Conservation (phyloP, 1,140 invertebrate species). For the Zophobas atratus region DNA sequence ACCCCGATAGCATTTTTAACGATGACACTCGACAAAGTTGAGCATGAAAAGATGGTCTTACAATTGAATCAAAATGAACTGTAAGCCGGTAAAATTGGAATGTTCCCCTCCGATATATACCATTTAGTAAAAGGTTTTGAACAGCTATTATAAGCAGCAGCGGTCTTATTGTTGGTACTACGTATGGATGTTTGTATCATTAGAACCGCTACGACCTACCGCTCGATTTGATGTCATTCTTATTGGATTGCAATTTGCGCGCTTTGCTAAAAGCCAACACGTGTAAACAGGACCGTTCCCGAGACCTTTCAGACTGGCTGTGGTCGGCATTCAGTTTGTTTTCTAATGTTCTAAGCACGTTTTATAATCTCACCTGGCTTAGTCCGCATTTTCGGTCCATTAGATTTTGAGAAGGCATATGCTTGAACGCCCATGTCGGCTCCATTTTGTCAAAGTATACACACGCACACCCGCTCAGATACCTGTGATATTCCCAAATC, state of each 20-base stretch:
- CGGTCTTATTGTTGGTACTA: conserved; percentile 43
- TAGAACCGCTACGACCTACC: conserved; percentile 44
- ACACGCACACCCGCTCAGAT: conserved; percentile 15
- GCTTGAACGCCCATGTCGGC: conserved; percentile 54
- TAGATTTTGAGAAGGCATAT: conserved; percentile 49
- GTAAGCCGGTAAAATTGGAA: conserved; percentile 41
- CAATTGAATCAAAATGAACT: conserved; percentile 39
- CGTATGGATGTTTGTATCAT: conserved; percentile 48
- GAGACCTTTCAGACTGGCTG: conserved; percentile 23
- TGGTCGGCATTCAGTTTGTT: conserved; percentile 43
- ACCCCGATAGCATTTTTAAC: conserved; percentile 26
- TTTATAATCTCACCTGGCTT: conserved; percentile 52
- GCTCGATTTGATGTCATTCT: conserved; percentile 44
- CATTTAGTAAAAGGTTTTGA: conserved; percentile 41
- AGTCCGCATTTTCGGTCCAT: conserved; percentile 48
- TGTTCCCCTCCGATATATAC: conserved; percentile 24
- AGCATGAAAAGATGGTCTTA: conserved; percentile 31
- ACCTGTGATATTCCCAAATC: conserved; percentile 33
- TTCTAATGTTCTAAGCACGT: conserved; percentile 48
- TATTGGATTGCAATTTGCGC: conserved; percentile 48
- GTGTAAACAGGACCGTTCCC: conserved; percentile 25
- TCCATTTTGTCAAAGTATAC: conserved; percentile 50
- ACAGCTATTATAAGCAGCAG: conserved; percentile 39
- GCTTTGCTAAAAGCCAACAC: conserved; percentile 45
- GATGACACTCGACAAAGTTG: conserved; percentile 25